Evolutionary conservation across 2,888 invertebrate genomes (phyloP).

Genomic region (Tipula helvola): DNA sequence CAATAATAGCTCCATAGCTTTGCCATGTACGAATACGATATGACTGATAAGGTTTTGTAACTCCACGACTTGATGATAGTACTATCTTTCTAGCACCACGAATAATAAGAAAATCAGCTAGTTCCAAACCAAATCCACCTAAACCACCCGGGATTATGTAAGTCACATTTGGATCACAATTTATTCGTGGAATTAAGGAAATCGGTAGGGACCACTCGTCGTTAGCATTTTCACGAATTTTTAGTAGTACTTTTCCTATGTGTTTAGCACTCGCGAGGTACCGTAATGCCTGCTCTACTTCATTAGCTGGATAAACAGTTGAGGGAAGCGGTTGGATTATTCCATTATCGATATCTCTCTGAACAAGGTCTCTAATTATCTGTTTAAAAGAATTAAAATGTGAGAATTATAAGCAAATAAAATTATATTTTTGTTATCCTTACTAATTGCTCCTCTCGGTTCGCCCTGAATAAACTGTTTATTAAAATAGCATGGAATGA

Average conservation of each 20-base stretch:
- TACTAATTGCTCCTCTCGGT: not conserved
- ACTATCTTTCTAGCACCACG: slow-evolving; percentile 69
- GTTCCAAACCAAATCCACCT: slow-evolving; percentile 85
- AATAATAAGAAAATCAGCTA: slow-evolving; percentile 73
- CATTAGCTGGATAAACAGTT: slow-evolving; percentile 48
- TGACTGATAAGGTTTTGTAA: slow-evolving; percentile 71
- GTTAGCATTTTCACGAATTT: slow-evolving; percentile 26
- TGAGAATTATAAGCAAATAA: not conserved
- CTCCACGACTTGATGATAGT: slow-evolving; percentile 67
- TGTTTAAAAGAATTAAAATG: slow-evolving; percentile 20
- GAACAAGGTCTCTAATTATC: slow-evolving; percentile 34
- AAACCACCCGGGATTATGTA: slow-evolving; percentile 67
- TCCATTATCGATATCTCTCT: slow-evolving; percentile 50
- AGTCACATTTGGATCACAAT: slow-evolving; percentile 25
- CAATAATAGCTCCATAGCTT: slow-evolving; percentile 52
- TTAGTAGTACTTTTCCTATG: slow-evolving; percentile 55
- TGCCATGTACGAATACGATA: slow-evolving; percentile 56
- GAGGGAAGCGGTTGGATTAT: slow-evolving; percentile 55
- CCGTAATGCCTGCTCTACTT: slow-evolving; percentile 61
- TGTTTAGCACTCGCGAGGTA: slow-evolving; percentile 59
- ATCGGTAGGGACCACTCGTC: slow-evolving; percentile 25
- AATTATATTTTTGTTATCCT: not conserved
- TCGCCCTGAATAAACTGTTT: slow-evolving; percentile 49
- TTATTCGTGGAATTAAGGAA: slow-evolving; percentile 24
- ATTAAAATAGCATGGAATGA: slow-evolving; percentile 68